Evolutionary conservation across 2,888 invertebrate genomes (phyloP).

Genomic region (Drosophila rellima): DNA sequence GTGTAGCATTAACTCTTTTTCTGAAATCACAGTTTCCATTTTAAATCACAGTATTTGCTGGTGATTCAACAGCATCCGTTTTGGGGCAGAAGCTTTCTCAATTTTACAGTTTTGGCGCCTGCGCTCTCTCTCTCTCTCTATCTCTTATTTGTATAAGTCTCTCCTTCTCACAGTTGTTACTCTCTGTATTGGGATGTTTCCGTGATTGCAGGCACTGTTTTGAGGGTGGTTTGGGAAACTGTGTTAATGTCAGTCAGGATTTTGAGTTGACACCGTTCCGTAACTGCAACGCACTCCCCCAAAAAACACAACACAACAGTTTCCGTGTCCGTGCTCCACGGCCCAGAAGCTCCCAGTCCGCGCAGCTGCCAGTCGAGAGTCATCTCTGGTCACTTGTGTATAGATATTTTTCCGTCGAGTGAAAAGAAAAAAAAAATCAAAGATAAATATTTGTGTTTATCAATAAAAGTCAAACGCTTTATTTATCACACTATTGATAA

Average conservation of each 20-base stretch:
- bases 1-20: conserved; percentile 1
- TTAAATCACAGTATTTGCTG: conserved; percentile 20
- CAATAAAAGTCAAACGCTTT: conserved; percentile 4
- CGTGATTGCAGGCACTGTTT: conserved; percentile 36
- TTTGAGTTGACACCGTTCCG: conserved; percentile 77
- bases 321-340: conserved; percentile 18
- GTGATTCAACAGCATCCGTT: conserved; percentile 53
- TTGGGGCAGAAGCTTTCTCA: conserved; percentile 24
- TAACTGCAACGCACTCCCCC: conserved; percentile 66
- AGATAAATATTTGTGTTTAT: conserved; percentile 8
- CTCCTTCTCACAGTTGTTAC: conserved; percentile 6
- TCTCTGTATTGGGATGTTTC: conserved; percentile 45
- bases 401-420: conserved; percentile 74
- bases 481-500: background rate
- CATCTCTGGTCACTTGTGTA: conserved; percentile 64
- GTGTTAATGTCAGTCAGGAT: conserved; percentile 76
- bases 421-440: conserved; percentile 27
- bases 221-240: conserved; percentile 56
- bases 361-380: conserved; percentile 63
- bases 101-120: conserved; percentile 42
- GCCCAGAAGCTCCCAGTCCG: conserved; percentile 43
- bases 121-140: conserved; percentile 47
- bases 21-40: conserved; percentile 1
- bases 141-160: background rate
- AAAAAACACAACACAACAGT: conserved; percentile 9